phyloP scores from a whole-genome alignment of 2,797 vertebrate species.

The Halcyon chelicuti region DNA sequence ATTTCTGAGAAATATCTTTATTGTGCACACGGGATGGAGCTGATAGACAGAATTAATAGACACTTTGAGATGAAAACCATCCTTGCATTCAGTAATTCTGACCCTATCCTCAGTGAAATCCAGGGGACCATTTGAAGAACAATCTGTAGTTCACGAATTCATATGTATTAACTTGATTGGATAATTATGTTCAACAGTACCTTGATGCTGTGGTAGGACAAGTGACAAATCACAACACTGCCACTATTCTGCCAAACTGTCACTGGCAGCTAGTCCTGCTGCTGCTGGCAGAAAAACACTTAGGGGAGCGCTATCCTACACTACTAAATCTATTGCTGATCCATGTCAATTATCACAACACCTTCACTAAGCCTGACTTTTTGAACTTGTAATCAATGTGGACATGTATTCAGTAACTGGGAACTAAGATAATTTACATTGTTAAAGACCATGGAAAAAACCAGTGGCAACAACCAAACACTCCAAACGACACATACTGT shows the following conservation, averaged over 20 bases:
- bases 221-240: not conserved
- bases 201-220: not conserved
- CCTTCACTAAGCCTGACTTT: not conserved
- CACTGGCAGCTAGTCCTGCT: not conserved
- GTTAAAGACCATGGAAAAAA: fast-evolving
- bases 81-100: not conserved
- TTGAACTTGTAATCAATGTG: not conserved
- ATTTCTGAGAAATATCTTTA: not conserved
- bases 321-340: not conserved
- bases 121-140: not conserved
- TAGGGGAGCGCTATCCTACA: not conserved
- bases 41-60: not conserved
- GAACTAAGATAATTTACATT: not conserved
- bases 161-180: not conserved
- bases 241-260: fast-evolving
- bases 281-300: not conserved
- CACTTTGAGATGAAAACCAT: not conserved
- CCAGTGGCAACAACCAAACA: not conserved
- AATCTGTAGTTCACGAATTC: not conserved
- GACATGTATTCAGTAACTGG: fast-evolving
- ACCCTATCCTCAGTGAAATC: not conserved
- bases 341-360: not conserved
- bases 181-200: not conserved
- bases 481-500: not conserved
- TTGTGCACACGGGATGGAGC: not conserved